Conservation (phyloP, 2,888 invertebrate genomes). For the Cephus nigrinus region DNA sequence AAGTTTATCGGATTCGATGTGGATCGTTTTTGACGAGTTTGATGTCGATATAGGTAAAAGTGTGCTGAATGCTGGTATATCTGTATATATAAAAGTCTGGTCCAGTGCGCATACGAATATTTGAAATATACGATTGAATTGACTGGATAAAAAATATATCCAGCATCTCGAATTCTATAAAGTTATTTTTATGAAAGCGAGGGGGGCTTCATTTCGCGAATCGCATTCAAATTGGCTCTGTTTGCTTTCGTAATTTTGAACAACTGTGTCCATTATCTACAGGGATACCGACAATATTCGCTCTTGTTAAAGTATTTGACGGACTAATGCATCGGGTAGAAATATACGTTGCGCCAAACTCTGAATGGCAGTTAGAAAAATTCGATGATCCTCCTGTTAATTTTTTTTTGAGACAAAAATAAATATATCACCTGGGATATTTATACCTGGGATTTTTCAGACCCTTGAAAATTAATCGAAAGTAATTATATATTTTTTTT, state of each 20-base stretch:
- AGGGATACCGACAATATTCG: constrained; percentile 9
- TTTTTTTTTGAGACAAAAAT: neutral
- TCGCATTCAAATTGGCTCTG: too few relatives aligned
- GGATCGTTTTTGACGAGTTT: neutral
- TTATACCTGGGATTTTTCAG: too few relatives aligned
- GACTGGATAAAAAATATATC: neutral
- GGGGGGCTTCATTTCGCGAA: too few relatives aligned
- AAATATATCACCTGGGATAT: neutral
- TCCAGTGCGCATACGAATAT: neutral
- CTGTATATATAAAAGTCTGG: neutral
- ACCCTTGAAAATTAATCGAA: neutral
- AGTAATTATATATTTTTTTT: too few relatives aligned
- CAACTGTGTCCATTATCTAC: constrained; percentile 19
- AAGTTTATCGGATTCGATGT: neutral
- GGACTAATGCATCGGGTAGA: constrained; percentile 7
- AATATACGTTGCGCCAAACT: neutral
- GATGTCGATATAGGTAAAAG: neutral
- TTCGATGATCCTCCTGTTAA: neutral
- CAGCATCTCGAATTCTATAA: neutral
- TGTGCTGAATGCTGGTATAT: neutral
- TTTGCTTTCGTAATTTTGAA: constrained; percentile 6
- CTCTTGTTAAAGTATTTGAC: constrained; percentile 13
- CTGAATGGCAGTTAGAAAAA: neutral
- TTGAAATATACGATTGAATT: neutral
- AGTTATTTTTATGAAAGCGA: neutral